These are phyloP conservation scores for Griposia aprilina DNA, from an alignment of 2,888 invertebrate genomes.

Conservation along the genomic window DNA sequence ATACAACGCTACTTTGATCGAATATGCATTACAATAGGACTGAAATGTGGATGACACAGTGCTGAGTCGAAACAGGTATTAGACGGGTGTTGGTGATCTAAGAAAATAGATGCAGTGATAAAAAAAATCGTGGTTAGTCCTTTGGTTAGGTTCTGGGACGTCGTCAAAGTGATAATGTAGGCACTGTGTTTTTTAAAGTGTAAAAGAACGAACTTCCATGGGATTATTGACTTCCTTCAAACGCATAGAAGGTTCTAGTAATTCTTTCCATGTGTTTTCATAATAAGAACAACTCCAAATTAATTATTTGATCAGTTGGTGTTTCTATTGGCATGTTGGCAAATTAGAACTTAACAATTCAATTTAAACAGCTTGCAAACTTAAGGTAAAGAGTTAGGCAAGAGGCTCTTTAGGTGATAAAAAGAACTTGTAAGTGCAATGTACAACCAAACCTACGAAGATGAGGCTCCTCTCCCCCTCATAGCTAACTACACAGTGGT, in stretches of 20 bases:
- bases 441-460: slow-evolving; percentile 84
- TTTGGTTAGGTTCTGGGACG: not conserved
- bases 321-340: slow-evolving; percentile 30
- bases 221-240: not conserved
- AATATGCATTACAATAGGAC: slow-evolving; percentile 89
- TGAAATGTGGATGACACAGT: slow-evolving; percentile 86
- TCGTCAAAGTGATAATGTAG: slow-evolving; percentile 31
- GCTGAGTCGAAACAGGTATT: slow-evolving; percentile 76
- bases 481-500: slow-evolving; percentile 84
- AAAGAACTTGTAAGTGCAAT: slow-evolving; percentile 67
- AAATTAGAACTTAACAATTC: not conserved
- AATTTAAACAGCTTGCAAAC: not conserved
- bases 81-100: slow-evolving; percentile 68
- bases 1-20: slow-evolving; percentile 86
- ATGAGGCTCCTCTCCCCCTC: slow-evolving; percentile 84
- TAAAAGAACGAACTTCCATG: not conserved
- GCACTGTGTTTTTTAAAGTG: slow-evolving; percentile 9
- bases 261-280: not conserved
- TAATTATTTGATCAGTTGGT: slow-evolving; percentile 12
- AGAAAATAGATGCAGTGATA: slow-evolving; percentile 25
- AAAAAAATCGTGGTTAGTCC: not conserved
- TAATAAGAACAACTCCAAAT: not conserved
- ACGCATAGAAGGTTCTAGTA: slow-evolving; percentile 29
- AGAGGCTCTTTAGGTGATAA: not conserved
- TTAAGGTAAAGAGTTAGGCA: not conserved